Percentiles rank a stretch among this genome's conserved stretches.
Conservation (phyloP, 2,888 invertebrate genomes). For the Amiota mariae region DNA sequence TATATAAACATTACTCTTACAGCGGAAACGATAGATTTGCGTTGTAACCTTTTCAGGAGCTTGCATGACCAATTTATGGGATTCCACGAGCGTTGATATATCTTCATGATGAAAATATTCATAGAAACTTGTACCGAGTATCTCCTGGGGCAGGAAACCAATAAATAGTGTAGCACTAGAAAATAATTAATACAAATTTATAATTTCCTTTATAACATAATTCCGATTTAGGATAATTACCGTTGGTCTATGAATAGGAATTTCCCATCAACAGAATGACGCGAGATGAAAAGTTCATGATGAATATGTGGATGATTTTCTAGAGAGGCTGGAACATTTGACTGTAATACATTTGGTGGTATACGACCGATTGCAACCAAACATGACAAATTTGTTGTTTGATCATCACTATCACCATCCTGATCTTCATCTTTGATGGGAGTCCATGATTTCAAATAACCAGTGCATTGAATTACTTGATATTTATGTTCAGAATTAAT, state of each 20-base stretch:
- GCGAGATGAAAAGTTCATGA: constrained; percentile 84
- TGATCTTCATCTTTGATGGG: constrained; percentile 84
- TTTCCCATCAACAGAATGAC: constrained; percentile 92
- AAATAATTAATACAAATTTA: background rate
- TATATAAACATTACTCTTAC: constrained; percentile 82
- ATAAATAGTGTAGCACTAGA: constrained; percentile 80
- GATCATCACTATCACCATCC: constrained; percentile 77
- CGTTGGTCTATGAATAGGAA: constrained; percentile 94
- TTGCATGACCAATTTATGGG: constrained; percentile 86
- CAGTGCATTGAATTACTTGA: constrained; percentile 92
- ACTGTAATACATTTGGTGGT: constrained; percentile 77
- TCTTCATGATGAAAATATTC: constrained; percentile 92
- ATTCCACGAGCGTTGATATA: constrained; percentile 84
- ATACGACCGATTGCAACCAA: constrained; percentile 90
- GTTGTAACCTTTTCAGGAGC: constrained; percentile 79
- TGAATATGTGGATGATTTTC: constrained; percentile 75
- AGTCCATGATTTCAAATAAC: constrained; percentile 94
- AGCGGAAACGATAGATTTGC: constrained; percentile 84
- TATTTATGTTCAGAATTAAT: constrained; percentile 83
- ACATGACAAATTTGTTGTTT: constrained; percentile 84
- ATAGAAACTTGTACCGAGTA: constrained; percentile 93
- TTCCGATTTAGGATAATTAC: constrained; percentile 71
- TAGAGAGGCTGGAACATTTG: constrained; percentile 74
- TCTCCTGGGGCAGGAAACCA: constrained; percentile 93
- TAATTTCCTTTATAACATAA: background rate